Percentiles rank a stretch among this genome's conserved stretches.
Conservation (phyloP, 2,797 vertebrate genomes). For the Esox masquinongy region DNA sequence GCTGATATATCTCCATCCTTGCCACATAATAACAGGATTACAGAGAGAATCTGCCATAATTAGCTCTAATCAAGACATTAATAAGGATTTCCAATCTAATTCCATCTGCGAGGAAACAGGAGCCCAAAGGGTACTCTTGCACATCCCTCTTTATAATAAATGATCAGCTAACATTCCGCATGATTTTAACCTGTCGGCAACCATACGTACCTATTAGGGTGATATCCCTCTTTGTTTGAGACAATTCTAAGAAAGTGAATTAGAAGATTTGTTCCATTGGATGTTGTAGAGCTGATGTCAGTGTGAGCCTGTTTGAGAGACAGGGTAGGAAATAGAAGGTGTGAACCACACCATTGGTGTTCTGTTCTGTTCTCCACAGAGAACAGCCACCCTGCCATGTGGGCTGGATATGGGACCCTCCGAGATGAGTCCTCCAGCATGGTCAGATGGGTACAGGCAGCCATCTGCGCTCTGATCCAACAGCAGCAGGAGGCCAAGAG, state of each 20-base stretch:
- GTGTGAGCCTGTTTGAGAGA: background rate
- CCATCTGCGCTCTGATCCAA: slow-evolving; percentile 6
- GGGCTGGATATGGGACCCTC: background rate
- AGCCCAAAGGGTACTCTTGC: background rate
- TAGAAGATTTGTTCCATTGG: background rate
- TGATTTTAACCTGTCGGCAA: background rate
- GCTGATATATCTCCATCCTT: slow-evolving; percentile 3
- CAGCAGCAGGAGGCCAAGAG: background rate
- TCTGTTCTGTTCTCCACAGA: background rate
- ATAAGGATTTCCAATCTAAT: slow-evolving; percentile 19
- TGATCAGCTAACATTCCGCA: background rate
- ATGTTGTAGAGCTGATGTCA: background rate
- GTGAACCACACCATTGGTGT: background rate
- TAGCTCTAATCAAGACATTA: slow-evolving; percentile 31
- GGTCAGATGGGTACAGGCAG: background rate
- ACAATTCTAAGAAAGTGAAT: background rate
- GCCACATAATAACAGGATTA: slow-evolving; percentile 25
- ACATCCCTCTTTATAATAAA: background rate
- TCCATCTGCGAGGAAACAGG: background rate
- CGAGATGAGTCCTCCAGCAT: background rate
- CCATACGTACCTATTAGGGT: background rate
- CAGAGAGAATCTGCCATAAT: slow-evolving; percentile 24
- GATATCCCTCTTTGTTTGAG: background rate
- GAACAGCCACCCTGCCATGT: background rate
- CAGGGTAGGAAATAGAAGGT: background rate